These are phyloP conservation scores for Gastrophryne carolinensis DNA, from an alignment of 2,797 vertebrate genomes.

Conservation along the genomic window DNA sequence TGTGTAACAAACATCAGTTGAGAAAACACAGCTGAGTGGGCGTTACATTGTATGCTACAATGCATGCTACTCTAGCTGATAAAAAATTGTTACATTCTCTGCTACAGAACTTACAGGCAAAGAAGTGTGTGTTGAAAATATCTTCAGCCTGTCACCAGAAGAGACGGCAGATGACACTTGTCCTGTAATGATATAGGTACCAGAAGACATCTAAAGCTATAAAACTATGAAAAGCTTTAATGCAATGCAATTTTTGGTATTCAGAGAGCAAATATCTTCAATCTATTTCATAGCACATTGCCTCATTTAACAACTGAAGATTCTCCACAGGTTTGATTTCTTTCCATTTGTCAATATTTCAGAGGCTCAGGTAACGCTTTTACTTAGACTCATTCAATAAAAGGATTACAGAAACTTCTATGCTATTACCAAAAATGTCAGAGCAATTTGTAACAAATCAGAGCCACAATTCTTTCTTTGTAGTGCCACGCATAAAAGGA, in stretches of 20 bases:
- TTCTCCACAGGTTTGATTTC: constrained; percentile 49
- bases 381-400: constrained; percentile 48
- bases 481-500: constrained; percentile 37
- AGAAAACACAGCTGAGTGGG: no score
- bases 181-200: no score
- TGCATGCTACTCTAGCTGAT: no score
- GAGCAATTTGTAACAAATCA: constrained; percentile 46
- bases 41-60: no score
- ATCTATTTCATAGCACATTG: constrained; percentile 46
- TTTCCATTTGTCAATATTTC: constrained; percentile 50
- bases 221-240: not conserved
- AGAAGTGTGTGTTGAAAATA: no score
- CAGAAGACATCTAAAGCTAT: no score
- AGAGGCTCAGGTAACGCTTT: constrained; percentile 44
- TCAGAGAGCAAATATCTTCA: constrained; percentile 46
- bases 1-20: no score
- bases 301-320: constrained; percentile 48
- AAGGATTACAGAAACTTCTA: constrained; percentile 48
- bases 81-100: no score
- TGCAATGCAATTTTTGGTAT: constrained; percentile 40
- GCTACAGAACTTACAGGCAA: no score
- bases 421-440: constrained; percentile 50
- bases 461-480: constrained; percentile 43
- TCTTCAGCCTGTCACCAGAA: no score
- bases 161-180: no score